These are phyloP conservation scores for Sebastiscus tertius DNA, from an alignment of 2,797 vertebrate genomes.

Conservation along the genomic window DNA sequence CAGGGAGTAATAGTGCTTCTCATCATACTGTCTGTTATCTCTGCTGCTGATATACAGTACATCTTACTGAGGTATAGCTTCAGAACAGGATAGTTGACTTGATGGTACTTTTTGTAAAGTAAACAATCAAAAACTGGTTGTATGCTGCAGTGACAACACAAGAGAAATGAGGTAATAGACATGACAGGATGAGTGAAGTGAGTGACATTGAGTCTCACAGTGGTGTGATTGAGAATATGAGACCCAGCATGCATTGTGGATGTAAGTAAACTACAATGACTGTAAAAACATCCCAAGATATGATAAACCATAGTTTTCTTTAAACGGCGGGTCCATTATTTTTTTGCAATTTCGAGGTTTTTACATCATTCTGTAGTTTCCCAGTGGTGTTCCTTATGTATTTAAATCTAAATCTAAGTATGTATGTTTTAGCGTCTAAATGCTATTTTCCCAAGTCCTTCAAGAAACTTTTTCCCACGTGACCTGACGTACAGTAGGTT, in stretches of 20 bases:
- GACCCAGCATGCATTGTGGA: background rate
- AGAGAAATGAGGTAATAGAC: background rate
- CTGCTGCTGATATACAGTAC: background rate
- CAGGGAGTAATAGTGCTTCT: constrained; percentile 17
- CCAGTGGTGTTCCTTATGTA: too few relatives aligned
- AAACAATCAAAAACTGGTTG: background rate
- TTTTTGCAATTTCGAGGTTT: too few relatives aligned
- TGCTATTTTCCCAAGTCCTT: too few relatives aligned
- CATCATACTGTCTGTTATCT: constrained; percentile 29
- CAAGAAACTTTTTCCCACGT: too few relatives aligned
- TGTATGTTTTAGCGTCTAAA: too few relatives aligned
- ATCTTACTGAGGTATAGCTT: constrained; percentile 4
- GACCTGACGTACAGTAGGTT: too few relatives aligned
- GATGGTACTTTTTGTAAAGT: background rate
- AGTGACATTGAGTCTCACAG: background rate
- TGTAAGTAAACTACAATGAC: background rate
- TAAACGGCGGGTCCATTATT: background rate
- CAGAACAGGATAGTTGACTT: background rate
- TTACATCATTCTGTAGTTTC: too few relatives aligned
- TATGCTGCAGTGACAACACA: background rate
- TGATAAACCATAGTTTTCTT: background rate
- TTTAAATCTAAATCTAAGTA: too few relatives aligned
- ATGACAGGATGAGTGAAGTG: background rate
- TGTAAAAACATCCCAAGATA: background rate
- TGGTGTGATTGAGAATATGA: background rate